Conservation (phyloP, 2,888 invertebrate species). For the Sinotaia quadrata region DNA sequence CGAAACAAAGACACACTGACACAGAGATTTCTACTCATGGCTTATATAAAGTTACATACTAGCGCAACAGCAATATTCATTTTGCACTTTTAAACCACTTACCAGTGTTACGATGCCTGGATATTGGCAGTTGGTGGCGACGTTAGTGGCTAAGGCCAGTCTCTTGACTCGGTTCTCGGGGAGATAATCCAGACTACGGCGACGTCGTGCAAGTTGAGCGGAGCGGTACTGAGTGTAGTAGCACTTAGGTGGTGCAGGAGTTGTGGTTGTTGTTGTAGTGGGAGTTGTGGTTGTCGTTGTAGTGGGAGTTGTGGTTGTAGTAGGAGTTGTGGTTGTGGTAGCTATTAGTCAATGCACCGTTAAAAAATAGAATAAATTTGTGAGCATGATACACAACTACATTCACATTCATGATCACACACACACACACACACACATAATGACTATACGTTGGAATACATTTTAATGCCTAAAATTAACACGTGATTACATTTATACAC, state of each 20-base stretch:
- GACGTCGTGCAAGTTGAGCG: slow-evolving; percentile 3
- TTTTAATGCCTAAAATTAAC: too few species aligned
- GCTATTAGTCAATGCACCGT: neutral
- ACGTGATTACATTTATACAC: too few species aligned
- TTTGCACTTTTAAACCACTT: too few species aligned
- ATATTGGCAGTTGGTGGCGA: slow-evolving; percentile 19
- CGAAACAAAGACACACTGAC: too few species aligned
- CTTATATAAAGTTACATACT: too few species aligned
- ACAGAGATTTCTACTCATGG: too few species aligned
- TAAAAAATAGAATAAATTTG: too few species aligned
- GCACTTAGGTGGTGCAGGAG: slow-evolving; percentile 3
- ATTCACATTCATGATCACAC: too few species aligned
- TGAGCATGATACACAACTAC: too few species aligned
- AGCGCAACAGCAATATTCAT: too few species aligned
- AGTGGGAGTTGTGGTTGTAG: neutral
- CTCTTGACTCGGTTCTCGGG: neutral
- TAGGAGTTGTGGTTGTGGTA: neutral
- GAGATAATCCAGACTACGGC: neutral
- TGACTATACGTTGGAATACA: too few species aligned
- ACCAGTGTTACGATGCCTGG: slow-evolving; percentile 22
- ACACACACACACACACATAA: too few species aligned
- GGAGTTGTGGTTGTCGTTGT: neutral
- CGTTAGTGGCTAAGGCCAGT: neutral
- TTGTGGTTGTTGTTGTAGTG: neutral
- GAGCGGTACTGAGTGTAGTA: slow-evolving; percentile 16